phyloP scores from a whole-genome alignment of 2,797 vertebrate genomes.

The Podarcis siculus region DNA sequence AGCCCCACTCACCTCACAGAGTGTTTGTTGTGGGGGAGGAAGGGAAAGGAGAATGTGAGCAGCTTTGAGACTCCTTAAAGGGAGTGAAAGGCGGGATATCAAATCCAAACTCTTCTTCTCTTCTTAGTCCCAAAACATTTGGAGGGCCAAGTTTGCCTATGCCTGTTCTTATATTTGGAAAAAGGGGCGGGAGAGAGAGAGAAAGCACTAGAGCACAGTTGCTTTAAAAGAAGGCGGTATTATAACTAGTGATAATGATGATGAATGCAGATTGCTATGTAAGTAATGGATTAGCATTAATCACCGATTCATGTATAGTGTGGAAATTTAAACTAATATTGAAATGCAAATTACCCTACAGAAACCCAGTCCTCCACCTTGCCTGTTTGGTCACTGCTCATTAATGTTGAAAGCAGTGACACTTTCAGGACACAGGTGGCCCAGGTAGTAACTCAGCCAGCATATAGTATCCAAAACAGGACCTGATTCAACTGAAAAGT shows the following conservation, averaged over 20 bases:
- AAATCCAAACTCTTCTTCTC: no score
- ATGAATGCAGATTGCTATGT: constrained; percentile 63
- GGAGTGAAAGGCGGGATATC: no score
- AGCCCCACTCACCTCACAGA: no score
- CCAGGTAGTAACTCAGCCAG: not conserved
- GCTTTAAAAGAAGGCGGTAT: constrained; percentile 28
- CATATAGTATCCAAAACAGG: not conserved
- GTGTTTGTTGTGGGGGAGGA: no score
- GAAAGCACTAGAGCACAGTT: constrained; percentile 44
- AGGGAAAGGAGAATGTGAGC: no score
- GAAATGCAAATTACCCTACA: constrained; percentile 58
- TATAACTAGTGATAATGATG: constrained; percentile 46
- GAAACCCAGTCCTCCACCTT: constrained; percentile 26
- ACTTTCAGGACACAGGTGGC: not conserved
- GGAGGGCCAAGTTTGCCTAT: no score
- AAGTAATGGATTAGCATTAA: constrained; percentile 53
- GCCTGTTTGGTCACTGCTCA: constrained; percentile 35
- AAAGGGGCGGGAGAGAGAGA: not conserved
- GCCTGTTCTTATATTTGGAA: not conserved
- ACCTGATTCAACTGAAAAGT: no score
- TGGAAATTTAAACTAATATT: constrained; percentile 62
- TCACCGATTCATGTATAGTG: constrained; percentile 61
- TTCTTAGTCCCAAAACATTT: no score
- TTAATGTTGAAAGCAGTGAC: constrained; percentile 43
- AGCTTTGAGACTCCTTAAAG: no score